phyloP scores from a whole-genome alignment of 64 coral and sea anemone genomes.

The Stylophora pistillata region DNA sequence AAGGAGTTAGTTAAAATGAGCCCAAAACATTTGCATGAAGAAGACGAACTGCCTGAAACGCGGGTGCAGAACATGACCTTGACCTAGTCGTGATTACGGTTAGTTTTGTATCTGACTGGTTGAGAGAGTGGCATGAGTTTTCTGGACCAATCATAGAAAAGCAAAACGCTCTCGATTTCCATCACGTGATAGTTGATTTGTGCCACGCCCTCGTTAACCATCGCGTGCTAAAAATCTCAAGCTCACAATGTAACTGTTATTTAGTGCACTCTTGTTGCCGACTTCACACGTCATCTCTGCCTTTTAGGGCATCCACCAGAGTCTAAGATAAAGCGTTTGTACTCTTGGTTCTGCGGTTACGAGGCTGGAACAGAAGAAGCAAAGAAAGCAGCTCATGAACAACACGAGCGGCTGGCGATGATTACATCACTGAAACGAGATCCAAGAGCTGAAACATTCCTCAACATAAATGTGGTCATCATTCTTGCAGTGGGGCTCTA shows the following conservation, averaged over 20 bases:
- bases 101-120: too few relatives aligned
- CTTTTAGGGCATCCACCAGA: conserved; percentile 21
- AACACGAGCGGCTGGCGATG: conserved; percentile 57
- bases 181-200: too few relatives aligned
- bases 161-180: too few relatives aligned
- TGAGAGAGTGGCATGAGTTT: too few relatives aligned
- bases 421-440: conserved; percentile 81
- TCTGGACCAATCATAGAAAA: too few relatives aligned
- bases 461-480: conserved; percentile 77
- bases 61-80: too few relatives aligned
- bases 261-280: background rate
- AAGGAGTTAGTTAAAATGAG: too few relatives aligned
- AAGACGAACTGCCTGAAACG: too few relatives aligned
- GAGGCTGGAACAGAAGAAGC: conserved; percentile 69
- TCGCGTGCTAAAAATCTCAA: background rate
- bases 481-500: conserved; percentile 77
- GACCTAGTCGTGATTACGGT: too few relatives aligned
- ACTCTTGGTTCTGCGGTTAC: conserved; percentile 93
- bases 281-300: conserved; percentile 6
- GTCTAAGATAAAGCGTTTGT: conserved; percentile 46
- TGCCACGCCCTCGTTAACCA: background rate
- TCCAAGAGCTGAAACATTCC: conserved; percentile 62
- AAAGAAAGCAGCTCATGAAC: conserved; percentile 38
- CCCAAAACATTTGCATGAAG: too few relatives aligned
- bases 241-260: background rate